Evolutionary conservation across 2,113 vertebrate species (phyloP).

Genomic region (Epinephelus cyanopodus): DNA sequence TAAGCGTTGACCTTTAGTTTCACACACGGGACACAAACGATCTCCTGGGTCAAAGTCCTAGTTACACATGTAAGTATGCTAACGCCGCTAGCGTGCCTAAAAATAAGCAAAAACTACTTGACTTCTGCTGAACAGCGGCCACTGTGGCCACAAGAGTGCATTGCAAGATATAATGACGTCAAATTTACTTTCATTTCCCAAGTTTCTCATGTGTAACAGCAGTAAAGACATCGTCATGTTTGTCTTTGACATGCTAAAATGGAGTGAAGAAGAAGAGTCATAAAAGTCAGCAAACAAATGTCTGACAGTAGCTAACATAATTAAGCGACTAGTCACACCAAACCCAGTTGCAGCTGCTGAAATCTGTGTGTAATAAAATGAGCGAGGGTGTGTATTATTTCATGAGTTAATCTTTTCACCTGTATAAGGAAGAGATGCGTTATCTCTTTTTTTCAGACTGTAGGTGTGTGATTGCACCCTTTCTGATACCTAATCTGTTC

Average conservation of each 20-base stretch:
- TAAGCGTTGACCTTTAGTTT: too few relatives aligned
- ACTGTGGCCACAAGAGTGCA: not conserved
- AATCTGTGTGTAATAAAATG: not conserved
- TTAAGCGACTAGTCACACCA: not conserved
- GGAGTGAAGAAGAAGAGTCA: not conserved
- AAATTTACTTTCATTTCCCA: not conserved
- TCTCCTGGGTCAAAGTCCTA: too few relatives aligned
- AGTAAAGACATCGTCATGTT: not conserved
- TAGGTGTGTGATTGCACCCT: conserved; percentile 7
- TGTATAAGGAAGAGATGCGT: not conserved
- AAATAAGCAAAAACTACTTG: not conserved
- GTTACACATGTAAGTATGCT: not conserved
- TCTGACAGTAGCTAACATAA: not conserved
- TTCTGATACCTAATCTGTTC: conserved; percentile 24
- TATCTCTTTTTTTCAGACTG: not conserved
- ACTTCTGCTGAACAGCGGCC: not conserved
- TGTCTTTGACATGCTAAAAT: not conserved
- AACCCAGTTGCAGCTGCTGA: not conserved
- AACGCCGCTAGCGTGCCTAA: not conserved
- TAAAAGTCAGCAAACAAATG: not conserved
- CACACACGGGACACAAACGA: too few relatives aligned
- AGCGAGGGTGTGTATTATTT: not conserved
- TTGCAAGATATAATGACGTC: not conserved
- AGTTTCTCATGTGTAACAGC: not conserved
- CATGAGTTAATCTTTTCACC: not conserved